phyloP scores from a whole-genome alignment of 2,113 vertebrate genomes.

The Lasiurus borealis region DNA sequence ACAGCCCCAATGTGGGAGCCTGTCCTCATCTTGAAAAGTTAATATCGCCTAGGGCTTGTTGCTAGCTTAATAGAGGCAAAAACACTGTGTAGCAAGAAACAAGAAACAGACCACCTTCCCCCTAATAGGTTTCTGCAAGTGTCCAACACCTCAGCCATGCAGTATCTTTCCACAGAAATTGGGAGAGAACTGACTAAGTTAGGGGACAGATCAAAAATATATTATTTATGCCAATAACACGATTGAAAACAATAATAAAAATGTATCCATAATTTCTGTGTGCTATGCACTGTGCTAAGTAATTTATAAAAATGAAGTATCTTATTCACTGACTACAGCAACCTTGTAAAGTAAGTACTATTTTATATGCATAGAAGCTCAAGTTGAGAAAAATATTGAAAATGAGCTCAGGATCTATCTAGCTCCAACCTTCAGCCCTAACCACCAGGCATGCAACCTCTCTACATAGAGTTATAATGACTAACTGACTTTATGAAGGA shows the following conservation, averaged over 20 bases:
- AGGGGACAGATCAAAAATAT: not conserved
- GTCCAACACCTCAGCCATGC: not conserved
- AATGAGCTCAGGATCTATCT: not conserved
- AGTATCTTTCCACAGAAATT: not conserved
- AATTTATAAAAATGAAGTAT: not conserved
- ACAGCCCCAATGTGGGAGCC: conserved; percentile 77
- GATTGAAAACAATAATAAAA: not conserved
- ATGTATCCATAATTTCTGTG: not conserved
- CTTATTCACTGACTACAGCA: not conserved
- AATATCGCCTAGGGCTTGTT: conserved; percentile 81
- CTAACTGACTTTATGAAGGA: not conserved
- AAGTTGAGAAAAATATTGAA: not conserved
- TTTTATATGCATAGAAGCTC: not conserved
- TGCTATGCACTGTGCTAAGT: not conserved
- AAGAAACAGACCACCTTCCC: conserved; percentile 59
- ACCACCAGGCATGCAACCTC: not conserved
- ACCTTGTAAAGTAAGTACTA: not conserved
- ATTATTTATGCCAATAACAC: not conserved
- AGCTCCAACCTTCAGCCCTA: not conserved
- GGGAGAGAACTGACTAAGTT: not conserved
- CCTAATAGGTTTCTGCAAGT: not conserved
- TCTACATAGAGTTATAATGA: not conserved
- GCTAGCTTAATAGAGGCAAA: conserved; percentile 76
- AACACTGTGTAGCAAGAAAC: conserved; percentile 58
- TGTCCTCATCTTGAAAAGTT: conserved; percentile 81